Conservation (phyloP, 2,888 invertebrate species). For the Uloborus plumipes region DNA sequence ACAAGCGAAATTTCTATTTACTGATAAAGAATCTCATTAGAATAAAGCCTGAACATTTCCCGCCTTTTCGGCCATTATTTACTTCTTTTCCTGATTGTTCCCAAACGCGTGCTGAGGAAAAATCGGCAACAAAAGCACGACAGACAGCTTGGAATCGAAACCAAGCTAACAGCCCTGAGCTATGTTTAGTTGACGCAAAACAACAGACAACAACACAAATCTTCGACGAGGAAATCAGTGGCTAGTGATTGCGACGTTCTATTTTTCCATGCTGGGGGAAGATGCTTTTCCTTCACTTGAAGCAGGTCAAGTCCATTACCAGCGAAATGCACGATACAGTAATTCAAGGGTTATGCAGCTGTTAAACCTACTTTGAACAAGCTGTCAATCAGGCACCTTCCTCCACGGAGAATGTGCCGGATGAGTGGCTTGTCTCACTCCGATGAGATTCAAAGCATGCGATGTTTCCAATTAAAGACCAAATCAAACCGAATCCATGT, state of each 20-base stretch:
- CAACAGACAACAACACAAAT: slow-evolving; percentile 3
- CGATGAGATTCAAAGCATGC: too few species aligned
- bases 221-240: slow-evolving; percentile 14
- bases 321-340: slow-evolving; percentile 5
- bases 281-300: slow-evolving; percentile 12
- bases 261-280: slow-evolving; percentile 3
- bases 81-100: slow-evolving; percentile 2
- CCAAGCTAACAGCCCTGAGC: slow-evolving; percentile 12
- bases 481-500: too few species aligned
- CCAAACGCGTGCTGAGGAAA: slow-evolving; percentile 8
- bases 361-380: too few species aligned
- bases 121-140: slow-evolving; percentile 2
- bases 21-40: too few species aligned
- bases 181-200: slow-evolving; percentile 17
- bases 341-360: background rate
- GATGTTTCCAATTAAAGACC: too few species aligned
- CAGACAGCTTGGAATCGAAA: slow-evolving; percentile 27
- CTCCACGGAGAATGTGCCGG: too few species aligned
- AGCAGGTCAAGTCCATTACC: slow-evolving; percentile 28
- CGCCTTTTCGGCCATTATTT: background rate
- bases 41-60: background rate
- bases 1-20: background rate
- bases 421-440: too few species aligned
- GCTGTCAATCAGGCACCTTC: too few species aligned
- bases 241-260: slow-evolving; percentile 3